Evolutionary conservation across 2,113 vertebrate genomes (phyloP).

Genomic region (Cisticola juncidis): DNA sequence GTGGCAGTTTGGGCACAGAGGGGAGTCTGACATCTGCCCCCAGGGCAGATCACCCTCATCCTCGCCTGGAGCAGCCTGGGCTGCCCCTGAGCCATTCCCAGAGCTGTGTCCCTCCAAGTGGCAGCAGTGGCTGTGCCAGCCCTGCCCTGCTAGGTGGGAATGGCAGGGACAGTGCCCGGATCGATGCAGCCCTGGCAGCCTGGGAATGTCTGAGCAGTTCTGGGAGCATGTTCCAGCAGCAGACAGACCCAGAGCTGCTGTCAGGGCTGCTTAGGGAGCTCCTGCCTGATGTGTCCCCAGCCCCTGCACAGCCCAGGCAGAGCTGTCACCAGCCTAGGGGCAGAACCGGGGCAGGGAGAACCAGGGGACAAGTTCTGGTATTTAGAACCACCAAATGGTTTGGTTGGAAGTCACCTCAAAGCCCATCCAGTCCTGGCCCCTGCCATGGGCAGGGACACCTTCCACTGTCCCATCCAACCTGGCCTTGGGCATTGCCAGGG

Average conservation of each 20-base stretch:
- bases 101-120: background rate
- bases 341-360: background rate
- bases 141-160: background rate
- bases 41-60: rapidly evolving
- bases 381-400: background rate
- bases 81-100: background rate
- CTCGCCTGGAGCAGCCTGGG: background rate
- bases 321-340: background rate
- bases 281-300: background rate
- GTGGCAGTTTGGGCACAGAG: background rate
- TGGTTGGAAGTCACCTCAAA: background rate
- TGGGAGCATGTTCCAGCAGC: rapidly evolving
- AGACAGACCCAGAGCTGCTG: background rate
- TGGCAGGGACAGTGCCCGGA: background rate
- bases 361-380: background rate
- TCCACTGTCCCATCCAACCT: rapidly evolving
- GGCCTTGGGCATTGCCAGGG: background rate
- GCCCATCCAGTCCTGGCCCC: rapidly evolving
- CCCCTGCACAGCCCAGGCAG: background rate
- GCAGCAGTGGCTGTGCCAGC: background rate
- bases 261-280: background rate
- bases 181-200: background rate
- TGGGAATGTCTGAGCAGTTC: rapidly evolving
- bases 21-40: background rate
- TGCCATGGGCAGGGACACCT: background rate